Base-by-base conservation (phyloP, 1,140 invertebrate species). In the Apis cerana region DNA sequence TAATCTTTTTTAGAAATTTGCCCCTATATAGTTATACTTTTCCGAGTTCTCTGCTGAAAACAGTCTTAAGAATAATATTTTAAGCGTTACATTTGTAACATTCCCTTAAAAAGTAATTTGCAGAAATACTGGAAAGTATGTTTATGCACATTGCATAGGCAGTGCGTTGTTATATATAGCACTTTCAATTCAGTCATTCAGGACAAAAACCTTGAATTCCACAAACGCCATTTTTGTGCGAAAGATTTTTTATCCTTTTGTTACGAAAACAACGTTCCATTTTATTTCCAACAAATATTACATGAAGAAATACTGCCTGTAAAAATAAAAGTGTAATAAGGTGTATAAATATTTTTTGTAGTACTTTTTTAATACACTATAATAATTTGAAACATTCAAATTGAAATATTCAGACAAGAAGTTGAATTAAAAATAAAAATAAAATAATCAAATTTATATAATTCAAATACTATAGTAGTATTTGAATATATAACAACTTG, bases 241-340 rank as follows among this genome's bases (percentile, higher is more conserved):
- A 70, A 4, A 75, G 19, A 86, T 50, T 17, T 54, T 77, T 52
- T 27, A 75, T 13, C 17, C n/a, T 80, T 52, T 56, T 19, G 11
- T 61, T 27, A 23, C 43, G n/a, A 58, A 15, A 56, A 56, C 33
- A 64, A 54, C 5, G 5, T 79, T 33, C 17, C 48, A 8, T 61
- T 67, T 50, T 52, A 61, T 43, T 27, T 33, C 58, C 33, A 62
- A 50, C 11, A 17, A 43, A 43, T 21, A 65, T 91, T 91, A 92
- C 64, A 92, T 92, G 77, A 92, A 92, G 78, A 91, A 92, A 82
- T 92, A 92, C 80, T 90, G 91, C 85, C 91, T 92, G 89, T 19
- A 90, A 92, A 67, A 64, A 48, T 62, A 88, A 15, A 62, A 21
- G 80, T 23, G 2, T 71, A 15, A 82, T 1, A 8, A 74, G 13